Conservation (phyloP, 1,140 invertebrate species). For the Periplaneta americana region DNA sequence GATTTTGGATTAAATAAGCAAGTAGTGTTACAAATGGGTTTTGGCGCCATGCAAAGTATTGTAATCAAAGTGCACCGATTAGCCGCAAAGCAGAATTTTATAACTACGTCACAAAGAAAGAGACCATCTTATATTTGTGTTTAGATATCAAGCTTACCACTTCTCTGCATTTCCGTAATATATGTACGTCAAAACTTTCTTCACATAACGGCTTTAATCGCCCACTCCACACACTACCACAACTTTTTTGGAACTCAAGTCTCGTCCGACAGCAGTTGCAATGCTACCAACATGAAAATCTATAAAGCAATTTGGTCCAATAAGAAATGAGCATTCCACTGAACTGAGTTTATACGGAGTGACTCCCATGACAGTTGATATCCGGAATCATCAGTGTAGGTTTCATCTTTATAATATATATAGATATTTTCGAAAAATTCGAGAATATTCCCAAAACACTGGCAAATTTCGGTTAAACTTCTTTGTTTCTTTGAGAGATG, state of each 20-base stretch:
- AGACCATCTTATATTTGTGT: background rate
- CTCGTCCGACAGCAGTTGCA: background rate
- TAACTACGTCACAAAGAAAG: background rate
- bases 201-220: conserved; percentile 1
- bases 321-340: too few relatives aligned
- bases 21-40: background rate
- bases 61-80: too few relatives aligned
- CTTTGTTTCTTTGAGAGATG: too few relatives aligned
- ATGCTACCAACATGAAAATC: background rate
- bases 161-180: conserved; percentile 4
- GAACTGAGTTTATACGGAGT: too few relatives aligned
- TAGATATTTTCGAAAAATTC: too few relatives aligned
- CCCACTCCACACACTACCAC: background rate
- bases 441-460: too few relatives aligned
- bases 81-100: background rate
- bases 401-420: too few relatives aligned
- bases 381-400: too few relatives aligned
- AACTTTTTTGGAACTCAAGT: background rate
- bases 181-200: background rate
- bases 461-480: too few relatives aligned
- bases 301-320: too few relatives aligned
- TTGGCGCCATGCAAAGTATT: background rate
- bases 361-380: too few relatives aligned
- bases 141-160: background rate
- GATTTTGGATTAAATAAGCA: background rate